A percentile compares a stretch with the other conserved stretches of the same genome.
These are phyloP conservation scores for Chelidonichthys spinosus DNA, from an alignment of 2,797 vertebrate genomes.

Conservation along the genomic window DNA sequence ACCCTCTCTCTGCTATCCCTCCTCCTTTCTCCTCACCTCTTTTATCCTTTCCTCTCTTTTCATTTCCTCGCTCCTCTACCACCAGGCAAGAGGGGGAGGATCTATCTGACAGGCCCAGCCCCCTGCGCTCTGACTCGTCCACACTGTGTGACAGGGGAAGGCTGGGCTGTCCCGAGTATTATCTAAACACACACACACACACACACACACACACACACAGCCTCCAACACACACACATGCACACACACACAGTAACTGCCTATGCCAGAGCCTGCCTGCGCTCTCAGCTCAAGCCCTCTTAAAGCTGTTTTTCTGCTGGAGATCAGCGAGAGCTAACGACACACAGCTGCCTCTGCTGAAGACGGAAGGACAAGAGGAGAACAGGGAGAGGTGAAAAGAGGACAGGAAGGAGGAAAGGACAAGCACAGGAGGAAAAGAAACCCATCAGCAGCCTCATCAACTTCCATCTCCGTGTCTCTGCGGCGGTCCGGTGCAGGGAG, in stretches of 20 bases:
- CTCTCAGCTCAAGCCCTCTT: constrained; percentile 70
- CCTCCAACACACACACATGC: constrained; percentile 26
- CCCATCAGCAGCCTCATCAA: constrained; percentile 54
- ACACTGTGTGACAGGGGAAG: constrained; percentile 76
- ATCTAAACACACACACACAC: constrained; percentile 72
- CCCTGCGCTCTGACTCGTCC: constrained; percentile 75
- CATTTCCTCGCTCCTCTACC: constrained; percentile 27
- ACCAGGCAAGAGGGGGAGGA: constrained; percentile 63
- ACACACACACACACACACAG: constrained; percentile 47
- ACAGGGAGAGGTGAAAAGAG: constrained; percentile 43
- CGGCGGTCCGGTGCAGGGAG: constrained; percentile 36
- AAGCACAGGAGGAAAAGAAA: constrained; percentile 21
- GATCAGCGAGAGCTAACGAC: constrained; percentile 70
- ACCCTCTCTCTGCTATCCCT: background rate
- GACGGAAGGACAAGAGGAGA: constrained; percentile 50
- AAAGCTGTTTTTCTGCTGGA: constrained; percentile 77
- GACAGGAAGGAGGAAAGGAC: constrained; percentile 47
- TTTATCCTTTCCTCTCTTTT: constrained; percentile 20
- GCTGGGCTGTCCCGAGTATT: constrained; percentile 83
- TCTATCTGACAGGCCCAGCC: constrained; percentile 69
- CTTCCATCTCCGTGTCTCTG: constrained; percentile 35
- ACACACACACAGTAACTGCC: constrained; percentile 40
- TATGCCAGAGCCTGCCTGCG: constrained; percentile 58
- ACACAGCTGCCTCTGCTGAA: constrained; percentile 65
- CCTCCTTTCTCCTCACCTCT: constrained; percentile 1